Conservation (phyloP, 2,797 vertebrate species). For the Spinibarbus caldwelli region DNA sequence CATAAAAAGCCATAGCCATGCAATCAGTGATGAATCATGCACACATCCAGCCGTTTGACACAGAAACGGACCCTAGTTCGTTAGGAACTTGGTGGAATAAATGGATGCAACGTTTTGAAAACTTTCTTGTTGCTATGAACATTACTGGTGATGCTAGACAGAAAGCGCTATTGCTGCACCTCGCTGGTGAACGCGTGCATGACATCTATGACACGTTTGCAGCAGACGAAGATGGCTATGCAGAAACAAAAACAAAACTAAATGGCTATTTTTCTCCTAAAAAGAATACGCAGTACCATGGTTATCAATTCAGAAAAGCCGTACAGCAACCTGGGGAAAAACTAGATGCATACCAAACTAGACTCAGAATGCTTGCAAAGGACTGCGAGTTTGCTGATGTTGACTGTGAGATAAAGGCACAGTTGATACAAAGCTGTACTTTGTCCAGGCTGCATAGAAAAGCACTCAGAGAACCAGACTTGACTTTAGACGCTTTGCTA, state of each 20-base stretch:
- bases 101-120: neutral
- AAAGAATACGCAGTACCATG: too few relatives aligned
- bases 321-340: too few relatives aligned
- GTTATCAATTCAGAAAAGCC: too few relatives aligned
- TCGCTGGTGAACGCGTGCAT: too few relatives aligned
- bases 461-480: constrained; percentile 27
- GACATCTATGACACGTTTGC: too few relatives aligned
- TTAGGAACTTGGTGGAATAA: neutral
- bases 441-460: constrained; percentile 39
- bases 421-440: constrained; percentile 51
- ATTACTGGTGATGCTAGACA: too few relatives aligned
- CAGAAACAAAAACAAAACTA: too few relatives aligned
- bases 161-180: too few relatives aligned
- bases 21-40: neutral
- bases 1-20: neutral
- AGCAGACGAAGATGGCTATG: too few relatives aligned
- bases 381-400: constrained; percentile 25
- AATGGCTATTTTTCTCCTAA: too few relatives aligned
- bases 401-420: constrained; percentile 40
- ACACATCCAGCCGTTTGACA: neutral
- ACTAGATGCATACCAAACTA: too few relatives aligned
- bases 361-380: too few relatives aligned
- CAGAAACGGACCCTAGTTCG: neutral
- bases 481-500: constrained; percentile 6
- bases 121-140: neutral